Conservation (phyloP, 2,888 invertebrate genomes). For the Archips crataeganus region DNA sequence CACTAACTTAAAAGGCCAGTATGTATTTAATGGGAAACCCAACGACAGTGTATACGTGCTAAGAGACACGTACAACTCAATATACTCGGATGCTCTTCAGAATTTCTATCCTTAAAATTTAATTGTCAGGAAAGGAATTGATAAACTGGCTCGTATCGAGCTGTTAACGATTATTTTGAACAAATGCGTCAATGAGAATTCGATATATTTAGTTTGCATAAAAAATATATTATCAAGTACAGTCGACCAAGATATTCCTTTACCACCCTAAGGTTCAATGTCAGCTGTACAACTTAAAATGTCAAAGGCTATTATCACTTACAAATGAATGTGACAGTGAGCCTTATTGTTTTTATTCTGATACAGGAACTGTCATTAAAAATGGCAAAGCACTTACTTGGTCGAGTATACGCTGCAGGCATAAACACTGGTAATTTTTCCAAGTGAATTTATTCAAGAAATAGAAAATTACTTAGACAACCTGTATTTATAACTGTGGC, state of each 20-base stretch:
- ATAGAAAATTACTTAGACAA: neutral
- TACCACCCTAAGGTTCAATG: too few relatives aligned
- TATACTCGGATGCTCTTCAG: slow-evolving; percentile 89
- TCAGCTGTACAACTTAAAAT: too few relatives aligned
- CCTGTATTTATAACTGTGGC: neutral
- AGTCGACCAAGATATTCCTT: neutral
- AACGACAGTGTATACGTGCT: slow-evolving; percentile 88
- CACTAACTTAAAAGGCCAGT: slow-evolving; percentile 91
- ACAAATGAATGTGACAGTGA: too few relatives aligned
- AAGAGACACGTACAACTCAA: slow-evolving; percentile 88
- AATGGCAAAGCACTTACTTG: too few relatives aligned
- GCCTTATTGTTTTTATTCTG: too few relatives aligned
- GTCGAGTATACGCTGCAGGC: slow-evolving; percentile 1
- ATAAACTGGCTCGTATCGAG: slow-evolving; percentile 81
- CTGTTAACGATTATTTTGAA: slow-evolving; percentile 55
- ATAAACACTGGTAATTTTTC: neutral
- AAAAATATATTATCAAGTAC: neutral
- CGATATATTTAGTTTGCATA: neutral
- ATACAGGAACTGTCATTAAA: too few relatives aligned
- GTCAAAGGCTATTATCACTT: too few relatives aligned
- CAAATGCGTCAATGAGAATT: slow-evolving; percentile 2
- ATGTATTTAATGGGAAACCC: slow-evolving; percentile 92
- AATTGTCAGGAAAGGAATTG: slow-evolving; percentile 50
- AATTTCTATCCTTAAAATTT: slow-evolving; percentile 88
- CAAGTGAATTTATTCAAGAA: slow-evolving; percentile 1